Evolutionary conservation across 2,888 invertebrate genomes (phyloP).

Genomic region (Drosophila neotestacea): DNA sequence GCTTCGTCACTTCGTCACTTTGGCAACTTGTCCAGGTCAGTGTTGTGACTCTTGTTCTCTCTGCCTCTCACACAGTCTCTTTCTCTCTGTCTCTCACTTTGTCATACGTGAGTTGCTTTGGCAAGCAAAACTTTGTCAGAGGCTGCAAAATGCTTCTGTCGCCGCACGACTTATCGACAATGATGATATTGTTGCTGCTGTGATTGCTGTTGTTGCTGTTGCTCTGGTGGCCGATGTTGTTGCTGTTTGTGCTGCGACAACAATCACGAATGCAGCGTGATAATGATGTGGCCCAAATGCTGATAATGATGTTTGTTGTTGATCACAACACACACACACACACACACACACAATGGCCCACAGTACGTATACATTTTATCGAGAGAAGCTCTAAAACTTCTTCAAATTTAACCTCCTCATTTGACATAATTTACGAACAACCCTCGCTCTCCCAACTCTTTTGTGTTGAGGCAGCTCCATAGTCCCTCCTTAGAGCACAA

Average conservation of each 20-base stretch:
- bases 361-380: constrained; percentile 24
- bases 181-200: constrained; percentile 31
- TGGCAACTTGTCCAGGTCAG: constrained; percentile 74
- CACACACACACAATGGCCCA: constrained; percentile 37
- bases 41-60: constrained; percentile 30
- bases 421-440: background rate
- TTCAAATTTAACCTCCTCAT: background rate
- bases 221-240: constrained; percentile 17
- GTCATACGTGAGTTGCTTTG: constrained; percentile 60
- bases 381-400: background rate
- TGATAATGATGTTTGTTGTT: constrained; percentile 64
- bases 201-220: constrained; percentile 16
- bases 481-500: constrained; percentile 38
- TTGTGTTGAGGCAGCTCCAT: constrained; percentile 34
- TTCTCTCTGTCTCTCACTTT: background rate
- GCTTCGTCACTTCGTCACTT: constrained; percentile 61
- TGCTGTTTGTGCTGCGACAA: constrained; percentile 57
- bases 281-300: constrained; percentile 63
- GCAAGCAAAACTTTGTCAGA: constrained; percentile 51
- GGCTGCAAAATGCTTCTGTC: constrained; percentile 58
- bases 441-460: constrained; percentile 40
- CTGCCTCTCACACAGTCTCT: background rate
- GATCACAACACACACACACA: constrained; percentile 27
- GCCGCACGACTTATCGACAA: constrained; percentile 70
- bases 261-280: constrained; percentile 68